Evolutionary conservation across 2,888 invertebrate genomes (phyloP), one percentile per base, ranked within the genome.

Genomic region (Ceramica pisi): DNA sequence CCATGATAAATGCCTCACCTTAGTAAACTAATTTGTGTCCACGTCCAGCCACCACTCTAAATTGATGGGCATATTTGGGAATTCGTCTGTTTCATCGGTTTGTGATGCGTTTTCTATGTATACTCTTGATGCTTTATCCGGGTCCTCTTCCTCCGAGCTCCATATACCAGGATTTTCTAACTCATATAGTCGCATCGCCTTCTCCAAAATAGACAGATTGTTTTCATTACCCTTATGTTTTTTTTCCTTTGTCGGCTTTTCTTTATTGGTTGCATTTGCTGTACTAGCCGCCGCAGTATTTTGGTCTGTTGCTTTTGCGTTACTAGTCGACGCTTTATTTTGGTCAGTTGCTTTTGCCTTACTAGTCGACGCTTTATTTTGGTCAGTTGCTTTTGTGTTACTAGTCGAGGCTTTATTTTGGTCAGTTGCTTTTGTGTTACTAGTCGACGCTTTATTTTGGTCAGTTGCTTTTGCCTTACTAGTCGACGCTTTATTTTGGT

Each of bases 141-240:
- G 19, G 35, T 72, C 71, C 14, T 66, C 68, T 50, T 78, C 71
- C 21, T 72, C 76, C 8, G 72, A 76, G 57, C 76, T 57, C 72
- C 76, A 72, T 44, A 57, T 48, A 12, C 76, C 76, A 57, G 72
- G 72, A 57, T 72, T 57, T 21, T 72, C 72, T 57, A 72, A 35
- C 35, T 76, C 72, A 16, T 76, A 65, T 12, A 72, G 44, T 2
- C 55, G 50, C 76, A 72, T 72, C 21, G 72, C 72, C 21, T 72
- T 72, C 44, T 75, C 72, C 44, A 76, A 67, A 56, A 72, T 72
- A 50, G 76, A 50, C 35, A 72, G 23, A 14, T 69, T 41, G 16
- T 72, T 48, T 69, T 46, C 55, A 38, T 48, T 41, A 35, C 35
- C n/a, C 2, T 44, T 41, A 19, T 50, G 10, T 26, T 35, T 56